A percentile compares a stretch with the other conserved stretches of the same genome.
phyloP scores from a whole-genome alignment of 2,888 invertebrate species.

The Chalcosyrphus nemorum region DNA sequence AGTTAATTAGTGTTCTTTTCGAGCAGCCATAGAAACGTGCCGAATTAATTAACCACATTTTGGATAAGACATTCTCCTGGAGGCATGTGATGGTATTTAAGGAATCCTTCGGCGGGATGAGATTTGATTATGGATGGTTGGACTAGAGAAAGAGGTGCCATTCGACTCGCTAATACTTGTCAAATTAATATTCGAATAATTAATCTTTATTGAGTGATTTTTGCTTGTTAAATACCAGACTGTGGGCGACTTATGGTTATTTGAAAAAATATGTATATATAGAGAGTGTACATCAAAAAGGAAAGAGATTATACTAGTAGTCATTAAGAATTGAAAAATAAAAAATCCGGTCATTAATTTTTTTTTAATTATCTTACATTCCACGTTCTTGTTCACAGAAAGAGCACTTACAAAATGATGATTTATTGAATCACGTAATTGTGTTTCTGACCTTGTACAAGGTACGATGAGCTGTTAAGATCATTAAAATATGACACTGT shows the following conservation, averaged over 20 bases:
- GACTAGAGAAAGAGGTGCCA: neutral
- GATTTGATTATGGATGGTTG: neutral
- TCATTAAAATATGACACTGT: too few species aligned
- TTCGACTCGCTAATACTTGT: neutral
- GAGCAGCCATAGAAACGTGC: neutral
- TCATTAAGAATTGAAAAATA: too few species aligned
- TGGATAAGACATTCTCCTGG: neutral
- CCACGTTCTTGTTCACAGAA: too few species aligned
- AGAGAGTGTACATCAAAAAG: neutral
- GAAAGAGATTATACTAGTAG: neutral
- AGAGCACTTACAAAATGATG: too few species aligned
- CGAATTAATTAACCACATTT: slow-evolving; percentile 24
- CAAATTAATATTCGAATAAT: neutral
- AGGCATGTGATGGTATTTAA: neutral
- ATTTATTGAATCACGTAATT: too few species aligned
- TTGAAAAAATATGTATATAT: too few species aligned
- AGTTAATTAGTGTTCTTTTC: slow-evolving; percentile 1
- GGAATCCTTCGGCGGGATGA: neutral
- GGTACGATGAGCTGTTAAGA: too few species aligned
- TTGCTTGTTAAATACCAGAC: neutral
- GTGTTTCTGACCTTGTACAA: too few species aligned
- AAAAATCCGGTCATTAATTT: too few species aligned
- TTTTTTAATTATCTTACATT: too few species aligned
- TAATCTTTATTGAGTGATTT: neutral
- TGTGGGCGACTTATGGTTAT: neutral